Base-by-base conservation (phyloP, 2,797 vertebrate species). In the Takifugu ocellatus region DNA sequence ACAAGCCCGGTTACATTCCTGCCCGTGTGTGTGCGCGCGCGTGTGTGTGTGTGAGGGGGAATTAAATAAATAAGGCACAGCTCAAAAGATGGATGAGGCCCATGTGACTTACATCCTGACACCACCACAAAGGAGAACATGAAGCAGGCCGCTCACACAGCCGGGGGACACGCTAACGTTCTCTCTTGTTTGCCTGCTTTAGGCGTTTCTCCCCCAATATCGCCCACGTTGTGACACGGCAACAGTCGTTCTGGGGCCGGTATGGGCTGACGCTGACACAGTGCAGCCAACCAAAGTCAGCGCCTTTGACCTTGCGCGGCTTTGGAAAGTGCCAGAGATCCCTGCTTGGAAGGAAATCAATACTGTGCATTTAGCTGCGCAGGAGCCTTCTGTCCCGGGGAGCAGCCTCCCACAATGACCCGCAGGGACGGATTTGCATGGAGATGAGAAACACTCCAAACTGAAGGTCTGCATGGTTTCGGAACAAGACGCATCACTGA, bases 231-330 rank as follows among this genome's bases (percentile, higher is more conserved):
- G 54, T 81, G 87, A 82, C 78, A 77, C 80, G 59, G 56, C 62
- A 63, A 74, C 72, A 73, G 72, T 78, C 71, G 61, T 63, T 75
- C 73, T 73, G 5, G 51, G 48, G 59, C 33, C 7, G 43, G 43
- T 9, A 14, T 63, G 26, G 63, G 51, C 71, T 56, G 59, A 61
- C 51, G 73, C 36, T 39, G 36, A 39, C 36, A 5, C 36, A 4
- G 3, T 14, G 3, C 36, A 12, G 10, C 36, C 36, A 39, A 5
- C 36, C 11, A 3, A 2, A 14, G 11, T 39, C 17, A 65, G 70
- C 75, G 66, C 80, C 71, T 83, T 87, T 85, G 82, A 89, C 87
- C 81, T 88, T 81, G 81, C 64, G 75, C 50, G 64, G 83, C 81
- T 72, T 39, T 17, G 31, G 65, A 62, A 63, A 82, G 81, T 60